phyloP scores from a whole-genome alignment of 1,140 invertebrate species.

The Lerema accius region DNA sequence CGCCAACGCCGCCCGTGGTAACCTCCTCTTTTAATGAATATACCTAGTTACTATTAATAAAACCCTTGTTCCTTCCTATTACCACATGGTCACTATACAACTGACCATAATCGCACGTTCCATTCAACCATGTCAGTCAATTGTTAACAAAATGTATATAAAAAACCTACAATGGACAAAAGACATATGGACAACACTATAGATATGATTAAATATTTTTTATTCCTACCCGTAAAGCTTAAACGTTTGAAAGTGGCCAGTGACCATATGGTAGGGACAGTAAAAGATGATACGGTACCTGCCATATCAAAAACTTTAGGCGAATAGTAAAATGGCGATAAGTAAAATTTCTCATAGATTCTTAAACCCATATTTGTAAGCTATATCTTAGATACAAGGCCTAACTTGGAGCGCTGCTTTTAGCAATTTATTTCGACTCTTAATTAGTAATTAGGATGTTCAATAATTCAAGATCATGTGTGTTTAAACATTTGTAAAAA shows the following conservation, averaged over 20 bases:
- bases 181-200: conserved; percentile 58
- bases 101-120: conserved; percentile 52
- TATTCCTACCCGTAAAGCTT: conserved; percentile 37
- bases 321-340: background rate
- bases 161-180: conserved; percentile 49
- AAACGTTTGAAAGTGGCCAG: conserved; percentile 33
- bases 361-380: too few species aligned
- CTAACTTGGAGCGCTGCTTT: too few species aligned
- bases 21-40: too few species aligned
- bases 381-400: too few species aligned
- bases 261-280: conserved; percentile 45
- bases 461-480: too few species aligned
- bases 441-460: too few species aligned
- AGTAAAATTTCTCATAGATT: too few species aligned
- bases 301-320: background rate
- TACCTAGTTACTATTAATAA: too few species aligned
- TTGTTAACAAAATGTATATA: conserved; percentile 47
- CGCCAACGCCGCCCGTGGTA: too few species aligned
- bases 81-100: conserved; percentile 52
- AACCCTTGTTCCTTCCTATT: too few species aligned
- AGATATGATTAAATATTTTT: conserved; percentile 48
- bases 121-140: conserved; percentile 56
- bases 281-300: conserved; percentile 1
- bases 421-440: too few species aligned
- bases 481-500: too few species aligned